Evolutionary conservation across 2,113 vertebrate genomes (phyloP).

Genomic region (Emydocephalus ijimae): DNA sequence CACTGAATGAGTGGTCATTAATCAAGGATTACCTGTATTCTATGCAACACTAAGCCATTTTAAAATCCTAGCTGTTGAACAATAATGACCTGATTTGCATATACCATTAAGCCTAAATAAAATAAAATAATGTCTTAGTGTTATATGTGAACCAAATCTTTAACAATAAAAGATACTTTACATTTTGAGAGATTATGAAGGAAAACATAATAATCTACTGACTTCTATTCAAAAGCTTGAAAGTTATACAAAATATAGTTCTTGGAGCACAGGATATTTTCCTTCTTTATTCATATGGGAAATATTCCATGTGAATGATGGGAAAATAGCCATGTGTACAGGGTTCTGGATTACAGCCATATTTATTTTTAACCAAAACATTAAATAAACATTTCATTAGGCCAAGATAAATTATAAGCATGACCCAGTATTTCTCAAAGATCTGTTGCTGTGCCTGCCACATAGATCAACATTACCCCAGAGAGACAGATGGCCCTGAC

Average conservation of each 20-base stretch:
- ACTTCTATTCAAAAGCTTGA: not conserved
- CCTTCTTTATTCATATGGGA: not conserved
- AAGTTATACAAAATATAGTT: not conserved
- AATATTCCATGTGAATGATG: not conserved
- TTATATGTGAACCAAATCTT: not conserved
- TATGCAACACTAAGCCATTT: not conserved
- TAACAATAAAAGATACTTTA: not conserved
- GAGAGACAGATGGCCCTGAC: not conserved
- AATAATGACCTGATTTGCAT: not conserved
- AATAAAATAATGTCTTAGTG: not conserved
- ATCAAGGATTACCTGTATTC: not conserved
- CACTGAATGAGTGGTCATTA: not conserved
- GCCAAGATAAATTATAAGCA: not conserved
- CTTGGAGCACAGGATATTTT: not conserved
- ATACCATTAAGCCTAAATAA: not conserved
- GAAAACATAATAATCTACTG: not conserved
- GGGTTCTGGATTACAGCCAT: not conserved
- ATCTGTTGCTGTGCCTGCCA: not conserved
- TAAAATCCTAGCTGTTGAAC: not conserved
- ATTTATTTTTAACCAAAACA: conserved; percentile 2
- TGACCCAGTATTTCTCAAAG: not conserved
- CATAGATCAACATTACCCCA: not conserved
- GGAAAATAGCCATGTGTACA: not conserved
- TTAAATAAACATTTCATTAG: not conserved
- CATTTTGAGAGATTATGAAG: not conserved